Evolutionary conservation across 2,888 invertebrate species (phyloP), one percentile per base, ranked within the genome.

Genomic region (Calameuta pallipes): DNA sequence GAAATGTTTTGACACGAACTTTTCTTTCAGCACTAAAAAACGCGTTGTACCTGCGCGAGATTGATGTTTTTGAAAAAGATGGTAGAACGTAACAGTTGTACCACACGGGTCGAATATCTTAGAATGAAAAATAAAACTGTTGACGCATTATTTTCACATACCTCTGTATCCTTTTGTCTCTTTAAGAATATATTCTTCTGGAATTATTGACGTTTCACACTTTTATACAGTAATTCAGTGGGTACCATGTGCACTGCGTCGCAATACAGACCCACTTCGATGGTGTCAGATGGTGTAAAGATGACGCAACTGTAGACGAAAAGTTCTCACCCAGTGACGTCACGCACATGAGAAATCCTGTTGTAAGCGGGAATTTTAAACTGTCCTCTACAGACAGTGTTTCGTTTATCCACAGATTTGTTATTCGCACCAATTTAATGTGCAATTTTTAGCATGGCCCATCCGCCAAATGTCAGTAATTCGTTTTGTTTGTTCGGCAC

Each of bases 281-380:
- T 84, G 85, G 84, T 83, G 83, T 83, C 80, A 76, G 82, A 84
- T 83, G 85, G 84, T 82, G 83, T 82, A 80, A 75, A 81, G 80
- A 84, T 87, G 87, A 87, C 82, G 87, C 85, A 88, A 87, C 80
- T 56, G 23, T 56, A 23, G 23, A 56, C 23, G 23, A 56, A 9
- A 56, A 56, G 23, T 56, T 56, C 56, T 23, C 56, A 56, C 1
- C 56, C 56, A 56, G 56, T 15, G 56, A 56, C 56, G 56, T 56
- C 56, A 56, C 2, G 56, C 23, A 23, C 23, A 15, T 56, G 23
- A 56, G 23, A 56, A 56, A 23, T 23, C 9, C 0, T 56, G 23
- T 56, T 9, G 23, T 2, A 56, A 6, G 56, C 56, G 56, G 56
- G 56, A 56, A 56, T 15, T 56, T 56, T 9, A 56, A 56, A 56